Conservation (phyloP, 2,797 vertebrate species). For the Hydrocynus forskahlii region DNA sequence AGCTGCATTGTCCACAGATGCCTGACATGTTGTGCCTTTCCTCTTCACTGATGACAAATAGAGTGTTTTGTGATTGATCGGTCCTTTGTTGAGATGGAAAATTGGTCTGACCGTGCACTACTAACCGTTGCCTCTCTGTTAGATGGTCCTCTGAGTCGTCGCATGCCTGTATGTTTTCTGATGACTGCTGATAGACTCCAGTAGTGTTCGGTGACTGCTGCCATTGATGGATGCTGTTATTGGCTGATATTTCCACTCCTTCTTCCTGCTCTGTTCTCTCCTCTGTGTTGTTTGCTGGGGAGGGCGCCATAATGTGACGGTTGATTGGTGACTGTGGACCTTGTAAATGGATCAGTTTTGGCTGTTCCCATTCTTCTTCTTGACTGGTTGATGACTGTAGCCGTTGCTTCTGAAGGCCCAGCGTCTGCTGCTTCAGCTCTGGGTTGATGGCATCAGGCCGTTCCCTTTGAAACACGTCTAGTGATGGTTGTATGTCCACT, state of each 20-base stretch:
- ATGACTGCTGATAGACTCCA: background rate
- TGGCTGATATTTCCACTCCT: background rate
- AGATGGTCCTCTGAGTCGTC: background rate
- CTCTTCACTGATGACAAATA: background rate
- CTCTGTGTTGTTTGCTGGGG: background rate
- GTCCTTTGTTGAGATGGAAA: background rate
- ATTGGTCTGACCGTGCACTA: background rate
- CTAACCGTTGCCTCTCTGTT: background rate
- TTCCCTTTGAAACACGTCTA: background rate
- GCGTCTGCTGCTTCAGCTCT: background rate
- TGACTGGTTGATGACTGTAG: constrained; percentile 14
- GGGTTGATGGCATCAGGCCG: background rate
- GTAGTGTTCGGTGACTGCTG: background rate
- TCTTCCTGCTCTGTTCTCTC: background rate
- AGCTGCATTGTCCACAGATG: background rate
- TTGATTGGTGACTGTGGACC: background rate
- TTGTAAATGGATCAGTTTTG: background rate
- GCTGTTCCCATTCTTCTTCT: background rate
- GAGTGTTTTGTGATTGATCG: background rate
- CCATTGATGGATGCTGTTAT: background rate
- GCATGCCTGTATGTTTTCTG: background rate
- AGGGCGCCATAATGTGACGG: background rate
- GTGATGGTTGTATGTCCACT: background rate
- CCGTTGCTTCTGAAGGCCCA: constrained; percentile 3
- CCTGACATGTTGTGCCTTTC: background rate